Base-by-base conservation (phyloP, 2,113 vertebrate species). In the Polypterus bichir region DNA sequence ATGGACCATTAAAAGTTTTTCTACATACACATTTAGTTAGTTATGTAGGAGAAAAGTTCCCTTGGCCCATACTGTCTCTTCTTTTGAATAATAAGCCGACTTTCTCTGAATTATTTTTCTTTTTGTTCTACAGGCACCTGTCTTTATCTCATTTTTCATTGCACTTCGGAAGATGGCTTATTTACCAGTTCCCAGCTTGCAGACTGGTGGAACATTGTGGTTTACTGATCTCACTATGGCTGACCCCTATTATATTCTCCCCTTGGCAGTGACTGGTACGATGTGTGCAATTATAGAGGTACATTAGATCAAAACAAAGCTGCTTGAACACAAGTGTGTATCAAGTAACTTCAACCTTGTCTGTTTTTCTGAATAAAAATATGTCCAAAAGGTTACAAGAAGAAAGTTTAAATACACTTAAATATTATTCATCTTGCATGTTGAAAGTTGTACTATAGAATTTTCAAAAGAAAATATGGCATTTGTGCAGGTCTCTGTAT, bases 81-180 rank as follows among this genome's bases (percentile, higher is more conserved):
- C 4, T 3, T 11, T 44, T 27, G 27, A 27, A 27, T 27, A 27
- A 27, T 27, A 27, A 27, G 27, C 27, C 27, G 27, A 27, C 27
- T 27, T 27, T 57, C 52, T 56, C 47, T 52, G 11, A 9, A 9
- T n/a, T 61, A 7, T 62, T 27, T 10, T 46, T 69, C 44, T 66
- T 9, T 61, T 9, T 52, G 54, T 5, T 47, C 9, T 47, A 4
- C 64, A 94, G 91, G 79, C 86, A 0, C 92, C 92, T 0, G 46
- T 94, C 69, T 95, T 95, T 70, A 68, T 95, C 71, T 95, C 91
- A 2, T 94, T 94, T 81, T 95, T 94, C 81, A 79, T 93, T n/a
- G 89, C 87, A 0, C 73, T 95, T 73, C 83, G 90, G 66, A 87
- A 92, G 73, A 93, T 95, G 91, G 76, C 91, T 0, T 82, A 89